These are phyloP conservation scores for Actinostola sp. DNA, from an alignment of 92 coral and sea anemone genomes.

Conservation along the genomic window DNA sequence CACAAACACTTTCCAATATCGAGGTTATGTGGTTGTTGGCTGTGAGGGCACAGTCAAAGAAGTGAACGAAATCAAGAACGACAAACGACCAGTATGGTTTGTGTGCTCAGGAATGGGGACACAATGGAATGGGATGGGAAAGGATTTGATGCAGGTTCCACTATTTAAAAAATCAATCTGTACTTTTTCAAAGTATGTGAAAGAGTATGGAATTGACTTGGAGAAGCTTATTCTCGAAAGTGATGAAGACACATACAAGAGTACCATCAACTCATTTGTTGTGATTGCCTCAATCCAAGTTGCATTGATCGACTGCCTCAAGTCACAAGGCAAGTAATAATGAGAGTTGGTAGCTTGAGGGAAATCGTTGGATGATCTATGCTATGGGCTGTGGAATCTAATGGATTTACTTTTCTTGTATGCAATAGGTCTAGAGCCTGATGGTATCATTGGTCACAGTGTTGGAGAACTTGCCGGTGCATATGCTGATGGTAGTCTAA, in stretches of 20 bases:
- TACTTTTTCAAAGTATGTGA: too few species aligned
- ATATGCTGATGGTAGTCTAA: constrained; percentile 83
- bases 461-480: constrained; percentile 95
- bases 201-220: constrained; percentile 44
- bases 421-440: constrained; percentile 76
- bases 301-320: constrained; percentile 64
- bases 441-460: constrained; percentile 92
- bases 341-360: constrained; percentile 43
- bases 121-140: constrained; percentile 91
- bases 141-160: constrained; percentile 74
- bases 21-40: constrained; percentile 41
- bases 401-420: too few species aligned
- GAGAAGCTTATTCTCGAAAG: constrained; percentile 66
- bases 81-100: constrained; percentile 73
- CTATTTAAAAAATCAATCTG: constrained; percentile 56
- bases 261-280: too few species aligned
- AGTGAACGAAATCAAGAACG: too few species aligned
- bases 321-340: constrained; percentile 34
- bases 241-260: too few species aligned
- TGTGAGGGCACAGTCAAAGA: constrained; percentile 11
- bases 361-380: constrained; percentile 86
- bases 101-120: constrained; percentile 90
- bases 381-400: constrained; percentile 79
- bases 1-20: too few species aligned
- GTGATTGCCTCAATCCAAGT: too few species aligned